Evolutionary conservation across 2,888 invertebrate species (phyloP).

Genomic region (Labia minor): DNA sequence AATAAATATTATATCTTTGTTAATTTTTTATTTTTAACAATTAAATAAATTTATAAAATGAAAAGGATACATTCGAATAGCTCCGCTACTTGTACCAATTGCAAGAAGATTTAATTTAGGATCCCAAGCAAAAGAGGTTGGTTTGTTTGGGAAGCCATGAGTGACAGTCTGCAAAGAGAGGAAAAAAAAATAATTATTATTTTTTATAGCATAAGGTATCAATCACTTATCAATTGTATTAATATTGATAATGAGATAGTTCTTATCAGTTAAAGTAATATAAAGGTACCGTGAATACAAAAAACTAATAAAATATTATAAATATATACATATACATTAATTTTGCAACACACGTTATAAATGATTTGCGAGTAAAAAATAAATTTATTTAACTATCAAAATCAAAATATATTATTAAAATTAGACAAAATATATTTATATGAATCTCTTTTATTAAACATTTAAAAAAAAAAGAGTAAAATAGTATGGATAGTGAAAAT

Average conservation of each 20-base stretch:
- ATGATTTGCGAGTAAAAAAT: too few species aligned
- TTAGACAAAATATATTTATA: too few species aligned
- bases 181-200: constrained; percentile 19
- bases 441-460: too few species aligned
- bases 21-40: too few species aligned
- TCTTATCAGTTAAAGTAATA: background rate
- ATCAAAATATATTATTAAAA: too few species aligned
- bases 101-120: constrained; percentile 76
- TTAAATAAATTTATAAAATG: too few species aligned
- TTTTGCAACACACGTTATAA: too few species aligned
- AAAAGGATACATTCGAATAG: constrained; percentile 66
- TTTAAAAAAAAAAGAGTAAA: too few species aligned
- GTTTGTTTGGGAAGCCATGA: constrained; percentile 96
- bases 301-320: background rate
- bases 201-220: background rate
- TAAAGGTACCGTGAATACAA: background rate
- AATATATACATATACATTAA: too few species aligned
- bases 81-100: constrained; percentile 87
- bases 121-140: constrained; percentile 89
- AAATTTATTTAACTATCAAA: too few species aligned
- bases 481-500: too few species aligned
- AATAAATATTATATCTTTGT: too few species aligned
- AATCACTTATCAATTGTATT: background rate
- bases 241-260: background rate
- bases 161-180: constrained; percentile 69